Evolutionary conservation across 2,113 vertebrate genomes (phyloP).

Genomic region (Sinocyclocheilus maitianheensis): DNA sequence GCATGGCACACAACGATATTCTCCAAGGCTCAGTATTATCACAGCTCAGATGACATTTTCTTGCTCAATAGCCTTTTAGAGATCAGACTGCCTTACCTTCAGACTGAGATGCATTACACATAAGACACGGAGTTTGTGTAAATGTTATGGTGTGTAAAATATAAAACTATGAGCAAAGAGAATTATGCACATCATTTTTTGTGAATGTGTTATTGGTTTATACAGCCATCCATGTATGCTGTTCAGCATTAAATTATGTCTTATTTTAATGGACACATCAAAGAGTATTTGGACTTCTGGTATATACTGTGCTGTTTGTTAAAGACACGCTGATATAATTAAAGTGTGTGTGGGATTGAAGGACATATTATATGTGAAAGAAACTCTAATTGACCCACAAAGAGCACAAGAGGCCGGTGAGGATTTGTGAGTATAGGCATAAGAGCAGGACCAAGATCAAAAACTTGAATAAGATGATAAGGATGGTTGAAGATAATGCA

Average conservation of each 20-base stretch:
- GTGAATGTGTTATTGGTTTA: not conserved
- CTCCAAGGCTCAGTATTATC: conserved; percentile 4
- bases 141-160: not conserved
- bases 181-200: not conserved
- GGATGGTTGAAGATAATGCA: not conserved
- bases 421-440: not conserved
- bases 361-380: not conserved
- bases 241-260: not conserved
- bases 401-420: not conserved
- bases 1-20: not conserved
- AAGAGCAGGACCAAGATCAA: not conserved
- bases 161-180: not conserved
- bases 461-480: not conserved
- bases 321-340: not conserved
- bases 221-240: not conserved
- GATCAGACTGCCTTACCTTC: not conserved
- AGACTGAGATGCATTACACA: not conserved
- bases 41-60: conserved; percentile 14
- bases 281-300: too few species aligned
- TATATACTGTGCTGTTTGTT: not conserved
- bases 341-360: not conserved
- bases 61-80: not conserved
- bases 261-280: not conserved
- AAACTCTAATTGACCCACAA: not conserved
- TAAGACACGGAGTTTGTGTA: not conserved